Percentiles rank a stretch among this genome's conserved stretches.
phyloP scores from a whole-genome alignment of 2,888 invertebrate species.

The Serripes groenlandicus region DNA sequence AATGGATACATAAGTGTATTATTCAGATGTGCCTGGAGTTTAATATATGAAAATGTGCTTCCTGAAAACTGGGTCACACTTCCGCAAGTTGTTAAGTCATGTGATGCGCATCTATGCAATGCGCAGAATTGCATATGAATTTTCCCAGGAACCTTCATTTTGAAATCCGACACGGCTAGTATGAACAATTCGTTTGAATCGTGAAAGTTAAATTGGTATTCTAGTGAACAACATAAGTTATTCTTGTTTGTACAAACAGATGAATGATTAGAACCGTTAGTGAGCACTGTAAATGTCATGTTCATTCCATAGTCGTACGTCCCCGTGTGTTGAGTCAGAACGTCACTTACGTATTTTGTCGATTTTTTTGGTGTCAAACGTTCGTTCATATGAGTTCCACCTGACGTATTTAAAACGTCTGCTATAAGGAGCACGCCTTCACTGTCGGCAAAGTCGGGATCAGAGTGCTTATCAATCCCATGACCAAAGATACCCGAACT shows the following conservation, averaged over 20 bases:
- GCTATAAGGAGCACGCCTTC: constrained; percentile 68
- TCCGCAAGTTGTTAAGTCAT: constrained; percentile 41
- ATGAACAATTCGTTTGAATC: constrained; percentile 45
- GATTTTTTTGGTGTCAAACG: constrained; percentile 6
- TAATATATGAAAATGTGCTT: constrained; percentile 51
- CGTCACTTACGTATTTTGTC: neutral
- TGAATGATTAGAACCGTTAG: neutral
- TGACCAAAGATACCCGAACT: constrained; percentile 90
- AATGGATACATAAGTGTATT: constrained; percentile 45
- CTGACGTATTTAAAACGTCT: constrained; percentile 49
- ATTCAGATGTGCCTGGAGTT: constrained; percentile 52
- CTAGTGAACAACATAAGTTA: constrained; percentile 46
- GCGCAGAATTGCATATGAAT: constrained; percentile 64
- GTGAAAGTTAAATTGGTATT: constrained; percentile 45
- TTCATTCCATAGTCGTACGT: constrained; percentile 53
- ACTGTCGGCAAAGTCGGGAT: constrained; percentile 44
- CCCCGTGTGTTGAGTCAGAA: constrained; percentile 13
- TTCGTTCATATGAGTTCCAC: neutral
- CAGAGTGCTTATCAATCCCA: constrained; percentile 60
- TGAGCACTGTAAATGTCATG: constrained; percentile 37
- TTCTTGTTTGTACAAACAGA: constrained; percentile 16
- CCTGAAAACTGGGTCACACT: constrained; percentile 10
- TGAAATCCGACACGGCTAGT: constrained; percentile 42
- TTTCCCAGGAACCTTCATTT: constrained; percentile 29
- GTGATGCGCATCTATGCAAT: constrained; percentile 42